phyloP scores from a whole-genome alignment of 2,797 vertebrate species.

The Myripristis jacobus region DNA sequence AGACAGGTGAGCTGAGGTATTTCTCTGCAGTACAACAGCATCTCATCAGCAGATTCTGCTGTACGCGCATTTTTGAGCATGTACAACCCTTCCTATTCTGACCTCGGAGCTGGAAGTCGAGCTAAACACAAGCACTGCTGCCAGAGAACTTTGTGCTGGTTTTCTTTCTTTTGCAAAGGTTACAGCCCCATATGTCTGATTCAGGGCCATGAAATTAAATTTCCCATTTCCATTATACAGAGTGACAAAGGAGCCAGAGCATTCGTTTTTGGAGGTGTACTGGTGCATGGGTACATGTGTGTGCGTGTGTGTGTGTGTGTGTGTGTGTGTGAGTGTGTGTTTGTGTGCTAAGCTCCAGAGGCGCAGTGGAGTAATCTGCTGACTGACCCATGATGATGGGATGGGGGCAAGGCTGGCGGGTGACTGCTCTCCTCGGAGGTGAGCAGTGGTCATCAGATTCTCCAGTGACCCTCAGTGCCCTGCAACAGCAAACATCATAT shows the following conservation, averaged over 20 bases:
- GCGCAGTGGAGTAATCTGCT: conserved; percentile 8
- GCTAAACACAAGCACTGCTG: neutral
- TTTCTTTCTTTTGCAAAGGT: neutral
- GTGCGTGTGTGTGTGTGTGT: too few relatives aligned
- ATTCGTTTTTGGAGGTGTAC: neutral
- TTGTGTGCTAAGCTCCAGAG: conserved; percentile 9
- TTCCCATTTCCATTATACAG: conserved; percentile 6
- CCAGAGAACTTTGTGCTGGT: neutral
- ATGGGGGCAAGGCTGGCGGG: conserved; percentile 67
- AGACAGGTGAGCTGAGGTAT: conserved; percentile 18
- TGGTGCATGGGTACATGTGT: neutral
- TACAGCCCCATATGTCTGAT: neutral
- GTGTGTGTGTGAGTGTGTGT: neutral
- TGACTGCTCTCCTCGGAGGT: conserved; percentile 65
- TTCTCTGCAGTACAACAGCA: conserved; percentile 3
- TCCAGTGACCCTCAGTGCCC: conserved; percentile 50
- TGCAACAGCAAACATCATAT: conserved; percentile 55
- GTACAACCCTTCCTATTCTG: conserved; percentile 24
- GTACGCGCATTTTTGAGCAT: conserved; percentile 9
- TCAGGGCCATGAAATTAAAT: conserved; percentile 34
- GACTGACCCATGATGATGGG: conserved; percentile 88
- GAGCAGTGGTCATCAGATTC: conserved; percentile 44
- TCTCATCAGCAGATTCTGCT: neutral
- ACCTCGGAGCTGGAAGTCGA: neutral
- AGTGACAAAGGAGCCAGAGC: conserved; percentile 10